Evolutionary conservation across 2,888 invertebrate species (phyloP).

Genomic region (Dinocampus coccinellae): DNA sequence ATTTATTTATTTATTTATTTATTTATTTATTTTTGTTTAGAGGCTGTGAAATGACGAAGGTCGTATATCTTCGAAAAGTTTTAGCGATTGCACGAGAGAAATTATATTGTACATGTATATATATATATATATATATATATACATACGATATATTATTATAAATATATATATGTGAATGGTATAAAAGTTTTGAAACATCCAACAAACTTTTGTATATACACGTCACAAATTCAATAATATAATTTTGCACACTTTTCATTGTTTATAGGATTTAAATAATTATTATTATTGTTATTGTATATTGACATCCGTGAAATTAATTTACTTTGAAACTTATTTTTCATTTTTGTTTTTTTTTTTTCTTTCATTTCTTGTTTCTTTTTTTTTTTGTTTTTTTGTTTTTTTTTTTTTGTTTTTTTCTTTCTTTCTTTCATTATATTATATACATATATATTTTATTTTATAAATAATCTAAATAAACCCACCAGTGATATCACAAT

Average conservation of each 20-base stretch:
- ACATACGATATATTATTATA: too few species aligned
- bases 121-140: background rate
- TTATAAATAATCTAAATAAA: too few species aligned
- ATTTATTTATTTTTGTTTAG: too few species aligned
- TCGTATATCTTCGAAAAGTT: constrained; percentile 30
- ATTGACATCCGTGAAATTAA: constrained; percentile 16
- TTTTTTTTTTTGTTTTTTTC: background rate
- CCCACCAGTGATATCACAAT: too few species aligned
- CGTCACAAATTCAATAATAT: constrained; percentile 17
- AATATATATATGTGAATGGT: background rate
- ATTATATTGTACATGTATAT: constrained; percentile 7
- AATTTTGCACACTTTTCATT: constrained; percentile 2
- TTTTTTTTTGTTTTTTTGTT: background rate
- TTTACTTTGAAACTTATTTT: constrained; percentile 13
- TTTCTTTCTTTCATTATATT: too few species aligned
- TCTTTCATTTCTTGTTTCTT: background rate
- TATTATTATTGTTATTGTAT: background rate
- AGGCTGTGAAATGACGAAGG: constrained; percentile 20
- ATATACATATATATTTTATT: too few species aligned
- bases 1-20: too few species aligned
- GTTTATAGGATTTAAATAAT: background rate
- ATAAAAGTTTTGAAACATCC: background rate
- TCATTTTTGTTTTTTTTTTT: background rate
- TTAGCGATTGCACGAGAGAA: constrained; percentile 14
- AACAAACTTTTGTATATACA: constrained; percentile 8